Base-by-base conservation (phyloP, 2,113 vertebrate species). In the Malurus cyaneus region DNA sequence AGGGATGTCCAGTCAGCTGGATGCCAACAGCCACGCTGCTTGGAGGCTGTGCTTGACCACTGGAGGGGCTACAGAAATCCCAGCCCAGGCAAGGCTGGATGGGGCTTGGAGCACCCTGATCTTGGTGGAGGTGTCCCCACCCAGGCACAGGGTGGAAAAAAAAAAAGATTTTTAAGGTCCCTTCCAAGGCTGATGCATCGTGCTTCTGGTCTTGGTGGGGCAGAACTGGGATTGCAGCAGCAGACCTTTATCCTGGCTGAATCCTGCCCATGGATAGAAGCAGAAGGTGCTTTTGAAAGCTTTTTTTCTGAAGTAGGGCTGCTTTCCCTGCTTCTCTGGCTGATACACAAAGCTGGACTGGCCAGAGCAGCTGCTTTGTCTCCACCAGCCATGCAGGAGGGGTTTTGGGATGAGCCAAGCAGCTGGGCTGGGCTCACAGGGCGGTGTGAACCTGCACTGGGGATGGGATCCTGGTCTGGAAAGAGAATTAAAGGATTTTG, bases 391-490 rank as follows among this genome's bases (percentile, higher is more conserved):
- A 5, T 15, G 53, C 32, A 78, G 77, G 92, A 91, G 65, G 34
- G 46, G 53, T 46, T 93, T 18, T 92, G 81, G 15, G 5, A 61
- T 39, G 70, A 87, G 61, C 81, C 26, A 15, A 29, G 70, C 61
- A 79, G 92, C 89, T 79, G 80, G 54, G 62, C 91, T 84, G 73
- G 86, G 71, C 86, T 83, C 2, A 0, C 6, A 6, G 60, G 57
- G 34, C 19, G 36, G 53, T 1, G 1, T 5, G 3, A 72, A 65
- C 25, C 65, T 0, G 0, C 23, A 4, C 21, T 1, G 15, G 66
- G 60, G 26, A 31, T 32, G 29, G 32, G 26, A 79, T 46, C 17
- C 34, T 29, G 72, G 24, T 67, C 82, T 88, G 82, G n/a, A 25
- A 64, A 24, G 36, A 54, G 72, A 62, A 76, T 59, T 2, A 31